Evolutionary conservation across 35 echinoderm and acorn worm genomes (phyloP), one percentile per base, ranked within the genome.

Genomic region (Hemicentrotus pulcherrimus): DNA sequence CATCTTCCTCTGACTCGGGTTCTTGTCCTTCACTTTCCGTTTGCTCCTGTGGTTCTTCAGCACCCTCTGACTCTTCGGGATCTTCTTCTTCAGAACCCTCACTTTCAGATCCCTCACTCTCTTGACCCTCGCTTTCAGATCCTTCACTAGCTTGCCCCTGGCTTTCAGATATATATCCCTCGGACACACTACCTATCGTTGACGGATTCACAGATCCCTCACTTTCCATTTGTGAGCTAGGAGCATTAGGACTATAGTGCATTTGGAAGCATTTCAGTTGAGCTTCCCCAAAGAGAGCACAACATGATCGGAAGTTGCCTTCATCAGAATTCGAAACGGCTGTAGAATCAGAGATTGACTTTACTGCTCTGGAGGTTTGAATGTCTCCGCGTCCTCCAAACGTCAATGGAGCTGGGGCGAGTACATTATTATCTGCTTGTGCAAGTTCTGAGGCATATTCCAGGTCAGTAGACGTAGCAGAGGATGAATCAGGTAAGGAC

Each of bases 151-250:
- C 85, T 86, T n/a, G 32, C 18, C 86, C 86, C 86, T 86, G 14
- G 12, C 86, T 86, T 30, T 86, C 46, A 24, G 65, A 78, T 78
- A 78, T 4, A 78, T 0, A 28, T 6, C 65, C 65, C 19, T 28
- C 65, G 4, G 65, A 78, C 28, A 8, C 6, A 78, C 65, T 78
- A 8, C 28, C 65, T n/a, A 4, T 18, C 7, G 65, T 78, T 78
- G 65, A 78, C 19, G 65, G 65, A 78, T n/a, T 78, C 19, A 22
- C 19, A 90, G 88, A 90, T 90, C 88, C 88, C 16, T 90, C 88
- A 90, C 31, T 90, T 45, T 90, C 88, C 24, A 47, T 90, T 11
- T 32, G 32, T 46, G 88, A 90, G 32, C 88, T 90, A 5, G 88
- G 88, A 28, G 88, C 31, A 28, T 18, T 19, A 24, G 88, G 88